Conservation (phyloP, 2,113 vertebrate genomes). For the Coturnix japonica region DNA sequence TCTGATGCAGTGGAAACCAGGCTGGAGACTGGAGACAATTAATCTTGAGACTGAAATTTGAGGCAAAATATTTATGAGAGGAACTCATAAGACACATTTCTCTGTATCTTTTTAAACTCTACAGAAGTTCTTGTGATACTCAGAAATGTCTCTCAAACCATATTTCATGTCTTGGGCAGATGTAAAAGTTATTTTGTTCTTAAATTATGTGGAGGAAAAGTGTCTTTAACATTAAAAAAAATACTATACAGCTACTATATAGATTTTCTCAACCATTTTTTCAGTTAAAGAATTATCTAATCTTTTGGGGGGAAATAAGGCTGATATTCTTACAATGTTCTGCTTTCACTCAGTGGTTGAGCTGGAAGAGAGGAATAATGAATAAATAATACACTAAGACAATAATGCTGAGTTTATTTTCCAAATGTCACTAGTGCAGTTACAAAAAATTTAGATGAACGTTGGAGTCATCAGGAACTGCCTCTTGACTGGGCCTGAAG, state of each 20-base stretch:
- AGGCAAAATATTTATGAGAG: slow-evolving; percentile 55
- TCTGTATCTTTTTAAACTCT: slow-evolving; percentile 33
- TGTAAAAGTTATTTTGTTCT: slow-evolving; percentile 48
- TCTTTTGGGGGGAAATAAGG: background rate
- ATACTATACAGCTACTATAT: background rate
- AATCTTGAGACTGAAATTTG: slow-evolving; percentile 41
- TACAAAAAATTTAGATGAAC: background rate
- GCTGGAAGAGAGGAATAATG: background rate
- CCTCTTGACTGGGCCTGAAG: background rate
- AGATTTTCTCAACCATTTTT: background rate
- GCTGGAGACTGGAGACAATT: slow-evolving; percentile 19
- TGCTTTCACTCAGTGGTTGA: background rate
- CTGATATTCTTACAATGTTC: background rate
- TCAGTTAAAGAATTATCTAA: background rate
- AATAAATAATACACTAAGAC: background rate
- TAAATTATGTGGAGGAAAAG: slow-evolving; percentile 12
- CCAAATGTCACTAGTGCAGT: background rate
- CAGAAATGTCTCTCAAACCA: slow-evolving; percentile 33
- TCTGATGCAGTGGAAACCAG: slow-evolving; percentile 25
- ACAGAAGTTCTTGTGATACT: slow-evolving; percentile 56
- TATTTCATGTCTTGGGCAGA: slow-evolving; percentile 20
- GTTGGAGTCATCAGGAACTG: background rate
- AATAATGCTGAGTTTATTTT: background rate
- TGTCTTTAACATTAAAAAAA: slow-evolving; percentile 8
- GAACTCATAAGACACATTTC: slow-evolving; percentile 56